Evolutionary conservation across 2,113 vertebrate species (phyloP).

Genomic region (Microcebus griseorufus): DNA sequence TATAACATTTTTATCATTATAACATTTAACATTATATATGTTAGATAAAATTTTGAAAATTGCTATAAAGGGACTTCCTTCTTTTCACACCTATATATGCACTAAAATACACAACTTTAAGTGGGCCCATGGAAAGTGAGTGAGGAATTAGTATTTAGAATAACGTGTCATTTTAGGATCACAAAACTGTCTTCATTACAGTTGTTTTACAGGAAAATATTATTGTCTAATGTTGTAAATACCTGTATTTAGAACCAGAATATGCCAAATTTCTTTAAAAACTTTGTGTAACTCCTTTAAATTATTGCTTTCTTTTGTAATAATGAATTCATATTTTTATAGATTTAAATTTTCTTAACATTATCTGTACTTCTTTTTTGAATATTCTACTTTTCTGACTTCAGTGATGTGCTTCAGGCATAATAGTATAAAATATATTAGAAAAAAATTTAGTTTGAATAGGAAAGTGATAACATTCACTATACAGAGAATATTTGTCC

Average conservation of each 20-base stretch:
- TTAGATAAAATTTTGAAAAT: neutral
- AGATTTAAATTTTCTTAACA: neutral
- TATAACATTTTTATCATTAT: no score
- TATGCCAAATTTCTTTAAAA: neutral
- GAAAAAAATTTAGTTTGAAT: neutral
- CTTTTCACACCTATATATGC: neutral
- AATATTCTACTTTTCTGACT: neutral
- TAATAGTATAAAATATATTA: neutral
- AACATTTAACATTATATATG: neutral
- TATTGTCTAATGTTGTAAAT: neutral
- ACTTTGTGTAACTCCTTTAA: neutral
- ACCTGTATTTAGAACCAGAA: neutral
- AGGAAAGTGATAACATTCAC: neutral
- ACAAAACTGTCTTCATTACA: neutral
- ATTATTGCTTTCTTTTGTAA: neutral
- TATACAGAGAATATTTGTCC: neutral
- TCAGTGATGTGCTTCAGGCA: neutral
- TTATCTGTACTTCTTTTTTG: neutral
- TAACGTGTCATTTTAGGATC: neutral
- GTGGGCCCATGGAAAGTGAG: neutral
- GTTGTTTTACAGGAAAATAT: neutral
- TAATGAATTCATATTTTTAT: neutral
- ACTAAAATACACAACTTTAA: neutral
- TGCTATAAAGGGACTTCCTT: neutral
- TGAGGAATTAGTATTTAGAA: neutral